A percentile compares a stretch with the other conserved stretches of the same genome.
These are phyloP conservation scores for Allolobophora icterica DNA, from an alignment of 2,888 invertebrate genomes.

Conservation along the genomic window DNA sequence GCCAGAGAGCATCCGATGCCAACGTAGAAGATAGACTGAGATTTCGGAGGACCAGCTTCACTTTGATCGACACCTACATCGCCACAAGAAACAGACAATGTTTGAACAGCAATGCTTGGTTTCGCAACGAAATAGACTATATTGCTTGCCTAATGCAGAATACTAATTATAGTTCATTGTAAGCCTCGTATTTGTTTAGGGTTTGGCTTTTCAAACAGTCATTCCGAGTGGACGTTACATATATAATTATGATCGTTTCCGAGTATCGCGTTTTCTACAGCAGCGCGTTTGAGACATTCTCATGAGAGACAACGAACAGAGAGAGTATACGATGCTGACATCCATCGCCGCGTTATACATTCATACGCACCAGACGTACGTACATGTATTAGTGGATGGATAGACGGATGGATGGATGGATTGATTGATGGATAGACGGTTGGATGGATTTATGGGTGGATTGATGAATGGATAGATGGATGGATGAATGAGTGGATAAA, in stretches of 20 bases:
- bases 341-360: no score
- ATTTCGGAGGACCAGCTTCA: neutral
- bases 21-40: constrained; percentile 32
- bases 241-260: neutral
- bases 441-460: neutral
- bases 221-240: neutral
- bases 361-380: neutral
- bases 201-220: neutral
- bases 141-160: neutral
- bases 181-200: neutral
- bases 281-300: no score
- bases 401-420: neutral
- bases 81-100: neutral
- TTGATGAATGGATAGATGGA: no score
- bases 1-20: constrained; percentile 34
- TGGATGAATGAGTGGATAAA: no score
- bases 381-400: neutral
- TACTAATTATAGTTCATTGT: neutral
- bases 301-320: no score
- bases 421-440: neutral
- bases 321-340: no score
- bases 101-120: neutral
- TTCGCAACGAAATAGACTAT: neutral
- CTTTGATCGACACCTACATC: neutral
- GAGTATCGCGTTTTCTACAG: neutral